A percentile compares a stretch with the other conserved stretches of the same genome.
These are phyloP conservation scores for Pyrocephalus nanus DNA, from an alignment of 2,797 vertebrate species.

Conservation along the genomic window DNA sequence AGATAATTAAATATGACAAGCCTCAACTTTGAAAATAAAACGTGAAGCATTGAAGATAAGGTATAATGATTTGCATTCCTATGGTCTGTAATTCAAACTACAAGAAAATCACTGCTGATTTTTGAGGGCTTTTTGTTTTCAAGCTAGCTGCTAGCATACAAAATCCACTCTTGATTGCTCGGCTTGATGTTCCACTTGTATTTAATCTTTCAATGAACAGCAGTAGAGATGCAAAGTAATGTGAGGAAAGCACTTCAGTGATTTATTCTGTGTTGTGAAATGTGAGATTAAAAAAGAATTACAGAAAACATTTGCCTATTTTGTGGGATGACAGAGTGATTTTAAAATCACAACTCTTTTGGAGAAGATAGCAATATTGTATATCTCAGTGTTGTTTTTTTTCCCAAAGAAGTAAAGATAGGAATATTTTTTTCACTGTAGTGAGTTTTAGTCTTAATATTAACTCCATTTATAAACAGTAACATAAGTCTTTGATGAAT, in stretches of 20 bases:
- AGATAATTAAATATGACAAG: background rate
- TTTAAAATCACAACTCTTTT: conserved; percentile 8
- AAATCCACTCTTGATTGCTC: conserved; percentile 54
- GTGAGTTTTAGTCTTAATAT: background rate
- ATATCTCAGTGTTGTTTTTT: background rate
- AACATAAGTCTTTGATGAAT: background rate
- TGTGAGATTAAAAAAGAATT: background rate
- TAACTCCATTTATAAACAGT: background rate
- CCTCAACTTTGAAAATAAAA: background rate
- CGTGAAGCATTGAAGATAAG: background rate
- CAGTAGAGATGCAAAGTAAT: conserved; percentile 10
- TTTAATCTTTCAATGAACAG: conserved; percentile 19
- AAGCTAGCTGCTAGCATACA: background rate
- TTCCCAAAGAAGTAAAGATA: background rate
- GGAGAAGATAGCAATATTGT: background rate
- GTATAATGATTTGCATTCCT: background rate
- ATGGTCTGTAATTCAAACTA: background rate
- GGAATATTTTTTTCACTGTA: background rate
- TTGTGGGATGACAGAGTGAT: conserved; percentile 26
- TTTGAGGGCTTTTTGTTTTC: conserved; percentile 37
- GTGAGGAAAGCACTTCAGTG: background rate
- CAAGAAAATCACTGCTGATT: conserved; percentile 34
- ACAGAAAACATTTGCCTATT: background rate
- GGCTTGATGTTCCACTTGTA: conserved; percentile 23
- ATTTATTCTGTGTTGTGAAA: background rate